A percentile compares a stretch with the other conserved stretches of the same genome.
phyloP scores from a whole-genome alignment of 1,140 invertebrate species.

The Calycopis cecrops region DNA sequence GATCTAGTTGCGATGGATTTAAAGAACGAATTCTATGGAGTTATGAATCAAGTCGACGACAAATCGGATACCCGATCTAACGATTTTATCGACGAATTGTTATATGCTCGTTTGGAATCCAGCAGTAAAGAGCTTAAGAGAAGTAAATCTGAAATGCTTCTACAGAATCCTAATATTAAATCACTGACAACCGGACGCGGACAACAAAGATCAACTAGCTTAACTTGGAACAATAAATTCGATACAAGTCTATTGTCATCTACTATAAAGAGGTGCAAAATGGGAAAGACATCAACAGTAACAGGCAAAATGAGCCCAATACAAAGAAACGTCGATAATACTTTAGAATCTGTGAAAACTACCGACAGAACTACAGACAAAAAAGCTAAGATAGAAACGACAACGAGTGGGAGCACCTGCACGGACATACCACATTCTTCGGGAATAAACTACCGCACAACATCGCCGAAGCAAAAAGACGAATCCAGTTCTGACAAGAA shows the following conservation, averaged over 20 bases:
- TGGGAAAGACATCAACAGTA: slow-evolving; percentile 66
- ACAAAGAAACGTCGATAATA: slow-evolving; percentile 46
- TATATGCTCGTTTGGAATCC: slow-evolving; percentile 72
- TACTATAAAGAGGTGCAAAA: slow-evolving; percentile 81
- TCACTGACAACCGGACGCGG: slow-evolving; percentile 70
- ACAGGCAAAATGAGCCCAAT: slow-evolving; percentile 64
- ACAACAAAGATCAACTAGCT: slow-evolving; percentile 80
- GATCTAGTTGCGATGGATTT: slow-evolving; percentile 64
- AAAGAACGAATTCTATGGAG: slow-evolving; percentile 76
- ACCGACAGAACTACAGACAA: slow-evolving; percentile 42
- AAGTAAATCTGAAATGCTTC: slow-evolving; percentile 79
- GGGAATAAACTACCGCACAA: slow-evolving; percentile 52
- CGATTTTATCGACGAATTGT: slow-evolving; percentile 79
- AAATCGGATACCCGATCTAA: slow-evolving; percentile 75
- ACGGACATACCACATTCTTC: slow-evolving; percentile 58
- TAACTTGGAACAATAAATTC: slow-evolving; percentile 81
- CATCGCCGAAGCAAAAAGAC: slow-evolving; percentile 60
- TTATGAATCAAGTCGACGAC: slow-evolving; percentile 73
- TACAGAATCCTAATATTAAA: slow-evolving; percentile 69
- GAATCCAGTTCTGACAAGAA: slow-evolving; percentile 39
- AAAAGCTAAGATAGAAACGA: slow-evolving; percentile 52
- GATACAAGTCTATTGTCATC: slow-evolving; percentile 76
- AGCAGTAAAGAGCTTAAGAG: slow-evolving; percentile 77
- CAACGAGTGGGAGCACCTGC: slow-evolving; percentile 37
- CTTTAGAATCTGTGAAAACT: slow-evolving; percentile 56